Conservation (phyloP, 2,888 invertebrate species). For the Cosmorhoe ocellata region DNA sequence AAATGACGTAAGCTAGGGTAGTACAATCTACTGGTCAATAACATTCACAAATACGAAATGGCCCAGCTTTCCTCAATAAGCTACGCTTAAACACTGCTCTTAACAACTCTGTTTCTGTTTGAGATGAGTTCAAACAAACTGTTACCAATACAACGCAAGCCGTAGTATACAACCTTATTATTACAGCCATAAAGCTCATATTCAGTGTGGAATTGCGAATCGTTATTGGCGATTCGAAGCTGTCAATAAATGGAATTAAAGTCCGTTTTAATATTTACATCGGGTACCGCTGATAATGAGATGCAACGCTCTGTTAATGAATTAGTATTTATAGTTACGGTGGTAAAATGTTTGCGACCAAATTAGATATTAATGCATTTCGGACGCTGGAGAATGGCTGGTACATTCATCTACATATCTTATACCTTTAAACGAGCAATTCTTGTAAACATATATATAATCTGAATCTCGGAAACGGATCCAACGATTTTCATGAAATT, state of each 20-base stretch:
- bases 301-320: constrained; percentile 40
- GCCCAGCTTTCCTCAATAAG: not conserved
- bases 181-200: not conserved
- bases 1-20: no score
- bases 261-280: constrained; percentile 57
- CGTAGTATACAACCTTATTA: constrained; percentile 4
- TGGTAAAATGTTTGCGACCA: constrained; percentile 15
- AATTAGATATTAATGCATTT: constrained; percentile 23
- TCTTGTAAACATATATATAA: no score
- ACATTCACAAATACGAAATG: not conserved
- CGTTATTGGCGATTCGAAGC: constrained; percentile 1
- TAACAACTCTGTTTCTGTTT: constrained; percentile 46
- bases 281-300: constrained; percentile 52
- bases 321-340: constrained; percentile 24
- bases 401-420: no score
- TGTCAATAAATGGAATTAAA: constrained; percentile 53
- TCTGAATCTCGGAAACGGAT: no score
- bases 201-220: constrained; percentile 1
- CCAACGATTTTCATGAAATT: no score
- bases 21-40: no score
- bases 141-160: constrained; percentile 24
- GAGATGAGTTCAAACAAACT: constrained; percentile 38
- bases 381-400: not conserved
- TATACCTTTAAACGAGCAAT: no score
- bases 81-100: constrained; percentile 44